Percentiles rank a stretch among this genome's conserved stretches.
Conservation (phyloP, 1,140 invertebrate species). For the Drosophila miranda region DNA sequence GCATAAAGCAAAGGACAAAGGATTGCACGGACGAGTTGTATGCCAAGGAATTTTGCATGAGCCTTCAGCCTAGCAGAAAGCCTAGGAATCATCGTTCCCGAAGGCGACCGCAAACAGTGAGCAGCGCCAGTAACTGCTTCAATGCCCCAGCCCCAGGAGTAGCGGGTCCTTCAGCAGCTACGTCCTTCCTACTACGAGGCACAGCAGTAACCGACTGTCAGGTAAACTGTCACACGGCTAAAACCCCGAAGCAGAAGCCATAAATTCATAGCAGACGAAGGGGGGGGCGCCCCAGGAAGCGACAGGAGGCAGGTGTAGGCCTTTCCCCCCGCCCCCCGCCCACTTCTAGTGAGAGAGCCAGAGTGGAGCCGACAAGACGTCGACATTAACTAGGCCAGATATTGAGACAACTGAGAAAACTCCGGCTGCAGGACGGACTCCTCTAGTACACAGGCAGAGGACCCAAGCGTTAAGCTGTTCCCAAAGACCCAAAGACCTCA, state of each 20-base stretch:
- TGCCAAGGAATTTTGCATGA: constrained; percentile 74
- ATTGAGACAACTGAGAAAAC: constrained; percentile 42
- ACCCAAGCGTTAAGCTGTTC: constrained; percentile 16
- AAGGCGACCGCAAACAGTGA: constrained; percentile 67
- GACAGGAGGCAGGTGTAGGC: no score
- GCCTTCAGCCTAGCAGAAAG: constrained; percentile 40
- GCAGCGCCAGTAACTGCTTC: neutral
- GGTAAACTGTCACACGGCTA: constrained; percentile 64
- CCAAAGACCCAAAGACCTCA: constrained; percentile 31
- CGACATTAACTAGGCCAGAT: constrained; percentile 69
- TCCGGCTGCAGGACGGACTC: constrained; percentile 15
- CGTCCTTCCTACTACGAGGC: no score
- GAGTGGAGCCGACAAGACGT: constrained; percentile 55
- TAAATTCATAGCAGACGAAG: constrained; percentile 57
- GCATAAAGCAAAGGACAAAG: constrained; percentile 26
- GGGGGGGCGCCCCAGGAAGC: constrained; percentile 7
- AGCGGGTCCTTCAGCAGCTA: no score
- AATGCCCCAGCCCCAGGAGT: neutral
- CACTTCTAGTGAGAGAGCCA: constrained; percentile 32
- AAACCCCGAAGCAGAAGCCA: constrained; percentile 61
- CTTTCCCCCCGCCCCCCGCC: no score
- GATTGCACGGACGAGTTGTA: constrained; percentile 36
- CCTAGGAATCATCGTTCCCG: neutral
- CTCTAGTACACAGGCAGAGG: neutral
- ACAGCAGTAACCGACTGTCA: constrained; percentile 30